Conservation (phyloP, 2,888 invertebrate species). For the Campopleginae sp. region DNA sequence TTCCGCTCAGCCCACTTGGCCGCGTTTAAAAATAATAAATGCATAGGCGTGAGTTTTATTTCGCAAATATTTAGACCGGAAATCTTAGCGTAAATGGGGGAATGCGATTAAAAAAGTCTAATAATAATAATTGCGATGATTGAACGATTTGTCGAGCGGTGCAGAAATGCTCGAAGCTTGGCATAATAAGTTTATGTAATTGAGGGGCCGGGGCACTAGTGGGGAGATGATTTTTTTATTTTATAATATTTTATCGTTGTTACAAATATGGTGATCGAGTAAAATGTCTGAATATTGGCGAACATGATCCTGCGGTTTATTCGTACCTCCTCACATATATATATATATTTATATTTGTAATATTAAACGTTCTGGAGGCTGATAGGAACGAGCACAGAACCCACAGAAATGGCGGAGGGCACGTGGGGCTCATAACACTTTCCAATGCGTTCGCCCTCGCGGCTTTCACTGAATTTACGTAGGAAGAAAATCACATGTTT, state of each 20-base stretch:
- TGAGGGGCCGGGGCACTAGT: background rate
- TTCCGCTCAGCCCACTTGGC: conserved; percentile 24
- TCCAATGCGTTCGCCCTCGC: conserved; percentile 63
- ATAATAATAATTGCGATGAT: conserved; percentile 2
- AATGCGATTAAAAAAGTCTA: conserved; percentile 15
- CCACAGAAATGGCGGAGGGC: conserved; percentile 17
- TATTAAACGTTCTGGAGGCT: conserved; percentile 17
- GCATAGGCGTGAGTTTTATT: conserved; percentile 13
- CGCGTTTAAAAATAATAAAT: background rate
- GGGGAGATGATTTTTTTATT: background rate
- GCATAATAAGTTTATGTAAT: conserved; percentile 2
- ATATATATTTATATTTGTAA: background rate
- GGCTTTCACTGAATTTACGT: conserved; percentile 64
- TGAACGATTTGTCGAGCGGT: conserved; percentile 1
- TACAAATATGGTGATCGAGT: background rate
- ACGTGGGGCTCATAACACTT: conserved; percentile 45
- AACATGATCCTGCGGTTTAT: conserved; percentile 6
- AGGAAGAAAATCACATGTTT: conserved; percentile 61
- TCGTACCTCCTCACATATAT: background rate
- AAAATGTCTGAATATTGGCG: conserved; percentile 9
- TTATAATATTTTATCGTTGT: background rate
- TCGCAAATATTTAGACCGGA: conserved; percentile 42
- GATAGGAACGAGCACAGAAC: conserved; percentile 30
- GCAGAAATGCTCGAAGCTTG: conserved; percentile 9
- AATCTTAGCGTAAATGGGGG: background rate